A percentile compares a stretch with the other conserved stretches of the same genome.
phyloP scores from a whole-genome alignment of 2,888 invertebrate species.

The Trachelus troglodyta region DNA sequence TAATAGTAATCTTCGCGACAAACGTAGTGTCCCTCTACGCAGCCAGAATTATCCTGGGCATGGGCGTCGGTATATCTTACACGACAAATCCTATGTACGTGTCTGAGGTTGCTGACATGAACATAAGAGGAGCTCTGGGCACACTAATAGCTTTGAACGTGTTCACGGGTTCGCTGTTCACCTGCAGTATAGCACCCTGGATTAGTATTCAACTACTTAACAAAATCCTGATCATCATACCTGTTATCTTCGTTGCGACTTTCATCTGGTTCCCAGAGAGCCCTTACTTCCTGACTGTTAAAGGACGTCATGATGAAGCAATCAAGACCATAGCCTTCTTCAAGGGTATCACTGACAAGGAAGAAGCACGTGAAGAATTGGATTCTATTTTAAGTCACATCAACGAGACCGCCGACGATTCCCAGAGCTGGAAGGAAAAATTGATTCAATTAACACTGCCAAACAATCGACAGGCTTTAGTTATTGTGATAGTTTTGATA shows the following conservation, averaged over 20 bases:
- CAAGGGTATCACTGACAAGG: conserved; percentile 38
- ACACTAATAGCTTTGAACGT: conserved; percentile 62
- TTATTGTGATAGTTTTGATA: conserved; percentile 54
- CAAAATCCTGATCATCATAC: conserved; percentile 42
- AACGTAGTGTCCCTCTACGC: conserved; percentile 49
- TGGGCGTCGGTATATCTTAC: conserved; percentile 61
- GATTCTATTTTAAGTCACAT: conserved; percentile 13
- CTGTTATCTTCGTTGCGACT: conserved; percentile 50
- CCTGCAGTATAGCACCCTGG: conserved; percentile 58
- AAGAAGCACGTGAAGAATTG: conserved; percentile 9
- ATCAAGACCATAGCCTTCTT: conserved; percentile 51
- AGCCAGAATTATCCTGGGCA: conserved; percentile 53
- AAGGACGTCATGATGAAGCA: conserved; percentile 49
- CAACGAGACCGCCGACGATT: conserved; percentile 24
- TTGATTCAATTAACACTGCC: conserved; percentile 37
- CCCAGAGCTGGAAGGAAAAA: conserved; percentile 33
- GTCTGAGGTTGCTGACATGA: conserved; percentile 59
- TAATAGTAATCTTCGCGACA: conserved; percentile 51
- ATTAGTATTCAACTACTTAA: conserved; percentile 45
- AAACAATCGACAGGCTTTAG: conserved; percentile 50
- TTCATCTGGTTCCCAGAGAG: conserved; percentile 62
- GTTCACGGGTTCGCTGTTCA: conserved; percentile 58
- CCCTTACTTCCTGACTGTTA: conserved; percentile 54
- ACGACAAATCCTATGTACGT: conserved; percentile 62
- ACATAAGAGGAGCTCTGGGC: conserved; percentile 59